Base-by-base conservation (phyloP, 2,888 invertebrate genomes). In the Nomada goodeniana region DNA sequence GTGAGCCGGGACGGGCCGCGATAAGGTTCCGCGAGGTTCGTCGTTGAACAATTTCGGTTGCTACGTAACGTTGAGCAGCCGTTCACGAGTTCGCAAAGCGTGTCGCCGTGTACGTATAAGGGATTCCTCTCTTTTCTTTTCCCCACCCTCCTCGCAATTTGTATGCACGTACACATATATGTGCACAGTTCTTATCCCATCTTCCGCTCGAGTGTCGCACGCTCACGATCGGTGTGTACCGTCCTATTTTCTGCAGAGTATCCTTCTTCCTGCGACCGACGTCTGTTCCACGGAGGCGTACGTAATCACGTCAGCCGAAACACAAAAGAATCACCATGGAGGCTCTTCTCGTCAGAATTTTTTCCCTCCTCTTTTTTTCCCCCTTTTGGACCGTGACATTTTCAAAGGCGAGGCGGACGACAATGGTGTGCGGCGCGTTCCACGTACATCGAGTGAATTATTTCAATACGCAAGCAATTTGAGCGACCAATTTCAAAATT, bases 241-340 rank as follows among this genome's bases (percentile, higher is more conserved):
- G 52, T 76, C 76, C 75, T 47, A 73, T 72, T 79, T 81, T 75
- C 72, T 71, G 73, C 50, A 11, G 64, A 76, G 71, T 72, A 83
- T 81, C 81, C 77, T 83, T 80, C 73, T 52, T 77, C 74, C 74
- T 63, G 61, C 71, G 70, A 74, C 59, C 74, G 60, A 73, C 64
- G 77, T 44, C 52, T 67, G 73, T 65, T 63, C 68, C 70, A 73
- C 55, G 67, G 59, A 63, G 69, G 77, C 74, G 81, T 74, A 52
- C 59, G 36, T 61, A 44, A 20, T 60, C 81, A 36, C 55, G 69
- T 70, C 73, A 52, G 23, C 18, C 67, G 42, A 59, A 57, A 29
- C 80, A 83, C 81, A 81, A 83, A 83, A 84, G 78, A 70, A 78
- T 84, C 82, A 59, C 84, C 78, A 60, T 42, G 69, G 63, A 63